A percentile compares a stretch with the other conserved stretches of the same genome.
These are phyloP conservation scores for Drosophila pegasa DNA, from an alignment of 2,888 invertebrate genomes.

Conservation along the genomic window DNA sequence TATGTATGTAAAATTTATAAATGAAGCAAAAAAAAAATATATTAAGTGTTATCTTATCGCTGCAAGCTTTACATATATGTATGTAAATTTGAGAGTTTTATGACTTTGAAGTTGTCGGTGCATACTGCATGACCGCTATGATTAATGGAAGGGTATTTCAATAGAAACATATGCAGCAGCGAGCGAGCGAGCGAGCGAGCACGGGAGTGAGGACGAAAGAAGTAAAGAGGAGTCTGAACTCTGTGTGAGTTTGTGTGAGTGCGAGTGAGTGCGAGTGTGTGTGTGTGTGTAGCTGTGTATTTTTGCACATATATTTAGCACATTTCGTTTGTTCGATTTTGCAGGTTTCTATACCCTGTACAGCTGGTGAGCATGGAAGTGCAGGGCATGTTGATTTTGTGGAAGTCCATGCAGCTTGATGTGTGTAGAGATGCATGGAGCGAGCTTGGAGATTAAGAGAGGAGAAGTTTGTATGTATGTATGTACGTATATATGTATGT, in stretches of 20 bases:
- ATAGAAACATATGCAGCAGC: conserved; percentile 43
- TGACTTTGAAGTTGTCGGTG: neutral
- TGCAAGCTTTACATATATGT: neutral
- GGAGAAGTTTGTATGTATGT: too few relatives aligned
- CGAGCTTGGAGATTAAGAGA: too few relatives aligned
- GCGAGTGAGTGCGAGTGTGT: conserved; percentile 1
- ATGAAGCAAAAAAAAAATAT: neutral
- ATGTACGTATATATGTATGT: neutral
- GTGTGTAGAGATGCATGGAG: too few relatives aligned
- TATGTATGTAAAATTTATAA: neutral
- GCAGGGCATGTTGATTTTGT: neutral
- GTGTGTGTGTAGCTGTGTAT: conserved; percentile 7
- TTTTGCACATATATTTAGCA: conserved; percentile 37
- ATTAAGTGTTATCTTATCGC: conserved; percentile 1
- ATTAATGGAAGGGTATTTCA: conserved; percentile 9
- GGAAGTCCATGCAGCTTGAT: neutral
- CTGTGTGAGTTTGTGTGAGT: neutral
- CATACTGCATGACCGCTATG: neutral
- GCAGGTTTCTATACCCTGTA: conserved; percentile 26
- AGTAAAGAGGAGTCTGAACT: conserved; percentile 15
- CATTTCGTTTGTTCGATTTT: conserved; percentile 48
- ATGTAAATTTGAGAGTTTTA: neutral
- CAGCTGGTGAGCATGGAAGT: neutral
- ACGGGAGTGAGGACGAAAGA: conserved; percentile 1
- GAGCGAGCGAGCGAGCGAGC: neutral